A percentile compares a stretch with the other conserved stretches of the same genome.
These are phyloP conservation scores for Trichogramma dendrolimi DNA, from an alignment of 2,888 invertebrate species.

Conservation along the genomic window DNA sequence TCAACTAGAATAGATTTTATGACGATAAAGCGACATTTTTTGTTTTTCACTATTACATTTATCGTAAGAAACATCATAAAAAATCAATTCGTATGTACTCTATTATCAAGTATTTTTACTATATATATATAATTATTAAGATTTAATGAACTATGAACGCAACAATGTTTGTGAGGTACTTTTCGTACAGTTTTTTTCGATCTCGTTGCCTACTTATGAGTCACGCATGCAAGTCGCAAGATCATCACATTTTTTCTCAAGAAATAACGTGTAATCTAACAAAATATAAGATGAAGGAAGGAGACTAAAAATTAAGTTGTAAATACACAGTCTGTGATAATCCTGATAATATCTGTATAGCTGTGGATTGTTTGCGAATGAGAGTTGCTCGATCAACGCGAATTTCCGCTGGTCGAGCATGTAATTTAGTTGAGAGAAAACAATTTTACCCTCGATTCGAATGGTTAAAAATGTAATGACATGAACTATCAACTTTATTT, in stretches of 20 bases:
- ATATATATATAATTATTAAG: not conserved
- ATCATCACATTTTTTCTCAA: not conserved
- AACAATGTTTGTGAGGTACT: not conserved
- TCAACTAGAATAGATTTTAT: too few species aligned
- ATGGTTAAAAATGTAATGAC: constrained; percentile 16
- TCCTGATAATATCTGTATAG: constrained; percentile 45
- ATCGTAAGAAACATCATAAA: constrained; percentile 15
- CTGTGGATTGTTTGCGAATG: constrained; percentile 37
- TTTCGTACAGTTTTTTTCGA: constrained; percentile 20
- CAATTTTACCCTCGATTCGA: constrained; percentile 20
- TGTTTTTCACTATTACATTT: too few species aligned
- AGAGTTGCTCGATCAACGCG: constrained; percentile 26
- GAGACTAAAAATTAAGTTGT: constrained; percentile 45
- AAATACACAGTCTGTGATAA: constrained; percentile 54
- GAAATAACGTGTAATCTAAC: constrained; percentile 24
- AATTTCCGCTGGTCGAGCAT: constrained; percentile 16
- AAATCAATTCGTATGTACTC: constrained; percentile 23
- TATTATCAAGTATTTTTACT: constrained; percentile 22
- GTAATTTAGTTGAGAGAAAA: constrained; percentile 22
- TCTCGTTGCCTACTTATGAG: constrained; percentile 24
- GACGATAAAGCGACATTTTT: too few species aligned
- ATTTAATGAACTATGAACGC: too few species aligned
- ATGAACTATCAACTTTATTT: constrained; percentile 22
- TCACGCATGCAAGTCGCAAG: constrained; percentile 27
- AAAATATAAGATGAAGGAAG: constrained; percentile 31